These are phyloP conservation scores for Seira ritae DNA, from an alignment of 2,888 invertebrate species.

Conservation along the genomic window DNA sequence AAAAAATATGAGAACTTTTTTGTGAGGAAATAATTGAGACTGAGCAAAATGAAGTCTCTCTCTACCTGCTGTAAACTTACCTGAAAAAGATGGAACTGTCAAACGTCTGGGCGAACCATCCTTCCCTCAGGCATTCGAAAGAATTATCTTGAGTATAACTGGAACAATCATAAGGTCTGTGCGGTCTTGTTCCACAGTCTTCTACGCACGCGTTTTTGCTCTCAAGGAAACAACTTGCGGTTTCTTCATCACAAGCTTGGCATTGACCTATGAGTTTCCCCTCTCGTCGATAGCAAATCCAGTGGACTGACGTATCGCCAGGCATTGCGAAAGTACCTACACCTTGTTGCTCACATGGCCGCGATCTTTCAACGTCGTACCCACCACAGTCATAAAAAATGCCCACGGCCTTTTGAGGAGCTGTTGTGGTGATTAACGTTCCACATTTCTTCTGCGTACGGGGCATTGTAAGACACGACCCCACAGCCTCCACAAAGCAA, in stretches of 20 bases:
- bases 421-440: neutral
- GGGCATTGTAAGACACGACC: neutral
- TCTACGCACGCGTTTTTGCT: slow-evolving; percentile 17
- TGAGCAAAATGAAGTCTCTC: neutral
- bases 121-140: neutral
- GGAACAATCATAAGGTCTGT: neutral
- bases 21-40: too few relatives aligned
- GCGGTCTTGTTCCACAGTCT: slow-evolving; percentile 2
- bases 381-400: neutral
- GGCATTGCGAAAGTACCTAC: neutral
- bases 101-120: neutral
- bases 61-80: neutral
- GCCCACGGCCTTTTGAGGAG: neutral
- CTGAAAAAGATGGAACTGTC: slow-evolving; percentile 18
- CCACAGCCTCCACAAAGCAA: neutral
- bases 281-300: neutral
- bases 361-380: neutral
- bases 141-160: neutral
- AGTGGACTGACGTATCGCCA: neutral
- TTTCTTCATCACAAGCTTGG: neutral
- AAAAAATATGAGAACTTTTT: too few relatives aligned
- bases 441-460: neutral
- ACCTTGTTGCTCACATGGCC: neutral
- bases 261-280: neutral
- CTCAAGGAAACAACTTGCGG: neutral